A percentile compares a stretch with the other conserved stretches of the same genome.
Conservation (phyloP, 2,113 vertebrate genomes). For the Ictalurus punctatus region DNA sequence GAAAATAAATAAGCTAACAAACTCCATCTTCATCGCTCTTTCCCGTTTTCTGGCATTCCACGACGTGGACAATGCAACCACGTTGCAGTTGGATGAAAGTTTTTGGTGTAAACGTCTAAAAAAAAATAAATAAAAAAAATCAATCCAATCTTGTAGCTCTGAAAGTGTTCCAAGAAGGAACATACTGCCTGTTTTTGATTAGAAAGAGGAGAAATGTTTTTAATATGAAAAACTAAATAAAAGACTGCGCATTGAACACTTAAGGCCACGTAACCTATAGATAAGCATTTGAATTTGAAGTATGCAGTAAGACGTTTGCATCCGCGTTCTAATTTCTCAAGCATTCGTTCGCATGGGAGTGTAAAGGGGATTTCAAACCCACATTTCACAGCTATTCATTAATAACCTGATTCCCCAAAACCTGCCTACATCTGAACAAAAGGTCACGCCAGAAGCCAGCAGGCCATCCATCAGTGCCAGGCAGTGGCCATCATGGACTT, state of each 20-base stretch:
- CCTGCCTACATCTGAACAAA: background rate
- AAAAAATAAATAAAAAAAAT: background rate
- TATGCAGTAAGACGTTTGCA: background rate
- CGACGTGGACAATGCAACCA: background rate
- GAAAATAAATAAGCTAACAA: conserved; percentile 58
- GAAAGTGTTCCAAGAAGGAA: conserved; percentile 6
- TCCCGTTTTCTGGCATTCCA: background rate
- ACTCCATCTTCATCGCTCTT: background rate
- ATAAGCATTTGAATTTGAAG: background rate
- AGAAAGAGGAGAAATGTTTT: conserved; percentile 6
- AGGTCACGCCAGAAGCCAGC: background rate
- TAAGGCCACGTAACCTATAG: background rate
- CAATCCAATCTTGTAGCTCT: conserved; percentile 3
- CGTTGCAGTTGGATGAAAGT: conserved; percentile 11
- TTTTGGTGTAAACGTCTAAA: conserved; percentile 18
- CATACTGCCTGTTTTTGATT: conserved; percentile 10
- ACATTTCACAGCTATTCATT: background rate
- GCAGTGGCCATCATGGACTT: background rate
- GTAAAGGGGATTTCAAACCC: background rate
- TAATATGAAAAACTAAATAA: background rate
- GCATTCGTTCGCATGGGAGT: background rate
- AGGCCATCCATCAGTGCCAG: background rate
- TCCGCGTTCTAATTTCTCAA: background rate
- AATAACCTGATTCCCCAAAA: background rate
- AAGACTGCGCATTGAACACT: background rate